phyloP scores from a whole-genome alignment of 2,888 invertebrate genomes.

The Apeira syringaria region DNA sequence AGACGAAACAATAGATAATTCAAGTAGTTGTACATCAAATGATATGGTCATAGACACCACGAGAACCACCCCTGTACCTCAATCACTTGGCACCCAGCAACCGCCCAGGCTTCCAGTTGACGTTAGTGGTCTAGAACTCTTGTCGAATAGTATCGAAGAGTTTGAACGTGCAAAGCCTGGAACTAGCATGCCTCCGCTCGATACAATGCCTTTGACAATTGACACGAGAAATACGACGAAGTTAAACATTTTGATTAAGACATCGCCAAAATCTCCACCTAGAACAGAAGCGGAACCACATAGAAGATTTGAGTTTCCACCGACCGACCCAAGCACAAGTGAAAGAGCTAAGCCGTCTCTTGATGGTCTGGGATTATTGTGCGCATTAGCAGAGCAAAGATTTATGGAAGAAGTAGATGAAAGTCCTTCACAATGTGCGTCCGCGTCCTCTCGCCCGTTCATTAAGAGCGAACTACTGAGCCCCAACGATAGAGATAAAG shows the following conservation, averaged over 20 bases:
- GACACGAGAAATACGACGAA: conserved; percentile 70
- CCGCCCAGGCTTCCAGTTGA: conserved; percentile 80
- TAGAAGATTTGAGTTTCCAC: conserved; percentile 67
- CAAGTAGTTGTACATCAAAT: conserved; percentile 70
- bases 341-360: conserved; percentile 73
- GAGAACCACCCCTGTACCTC: conserved; percentile 52
- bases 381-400: conserved; percentile 93
- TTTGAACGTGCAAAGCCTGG: conserved; percentile 84
- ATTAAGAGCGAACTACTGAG: conserved; percentile 69
- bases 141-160: conserved; percentile 94
- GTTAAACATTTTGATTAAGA: conserved; percentile 70
- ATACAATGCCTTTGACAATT: conserved; percentile 58
- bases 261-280: conserved; percentile 70
- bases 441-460: conserved; percentile 52
- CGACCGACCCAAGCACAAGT: conserved; percentile 45
- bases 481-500: conserved; percentile 53
- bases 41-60: conserved; percentile 78
- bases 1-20: conserved; percentile 65
- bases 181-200: conserved; percentile 59
- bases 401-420: conserved; percentile 89
- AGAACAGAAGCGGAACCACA: conserved; percentile 63
- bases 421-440: conserved; percentile 43
- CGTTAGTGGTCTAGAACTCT: conserved; percentile 90
- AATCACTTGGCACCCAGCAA: conserved; percentile 26
- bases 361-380: conserved; percentile 89